These are phyloP conservation scores for Electrona antarctica DNA, from an alignment of 2,113 vertebrate species.

Conservation along the genomic window DNA sequence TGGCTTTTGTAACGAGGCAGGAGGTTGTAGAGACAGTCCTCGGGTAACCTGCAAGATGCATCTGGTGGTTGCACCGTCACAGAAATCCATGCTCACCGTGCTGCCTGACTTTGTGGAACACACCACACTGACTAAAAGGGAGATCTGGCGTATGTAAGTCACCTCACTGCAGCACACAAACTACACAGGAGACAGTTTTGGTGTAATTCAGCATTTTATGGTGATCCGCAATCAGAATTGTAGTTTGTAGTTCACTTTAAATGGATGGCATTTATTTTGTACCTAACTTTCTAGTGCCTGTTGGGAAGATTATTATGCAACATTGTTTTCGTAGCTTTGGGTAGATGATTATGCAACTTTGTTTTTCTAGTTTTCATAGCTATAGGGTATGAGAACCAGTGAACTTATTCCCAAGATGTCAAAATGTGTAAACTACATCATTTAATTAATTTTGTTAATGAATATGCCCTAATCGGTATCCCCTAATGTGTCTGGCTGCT, in stretches of 20 bases:
- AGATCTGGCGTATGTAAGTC: constrained; percentile 72
- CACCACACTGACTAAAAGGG: constrained; percentile 62
- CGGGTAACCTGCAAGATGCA: constrained; percentile 54
- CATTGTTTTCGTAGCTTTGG: too few relatives aligned
- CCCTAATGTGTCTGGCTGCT: too few relatives aligned
- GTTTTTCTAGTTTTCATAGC: too few relatives aligned
- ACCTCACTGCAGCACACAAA: background rate
- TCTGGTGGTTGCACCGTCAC: constrained; percentile 58
- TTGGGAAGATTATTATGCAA: too few relatives aligned
- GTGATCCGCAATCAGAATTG: background rate
- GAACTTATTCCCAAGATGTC: too few relatives aligned
- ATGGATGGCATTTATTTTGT: too few relatives aligned
- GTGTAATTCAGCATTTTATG: background rate
- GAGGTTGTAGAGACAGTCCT: background rate
- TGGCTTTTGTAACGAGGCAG: background rate
- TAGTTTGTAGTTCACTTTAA: background rate
- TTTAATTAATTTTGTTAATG: too few relatives aligned
- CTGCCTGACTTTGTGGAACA: constrained; percentile 65
- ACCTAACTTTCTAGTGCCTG: too few relatives aligned
- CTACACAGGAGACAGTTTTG: background rate
- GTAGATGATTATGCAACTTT: too few relatives aligned
- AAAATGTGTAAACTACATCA: too few relatives aligned
- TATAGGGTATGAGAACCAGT: too few relatives aligned
- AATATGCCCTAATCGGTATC: too few relatives aligned
- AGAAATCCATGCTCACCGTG: constrained; percentile 49